Evolutionary conservation across 2,888 invertebrate genomes (phyloP), one percentile per base, ranked within the genome.

Genomic region (Tubiluchus corallicola): DNA sequence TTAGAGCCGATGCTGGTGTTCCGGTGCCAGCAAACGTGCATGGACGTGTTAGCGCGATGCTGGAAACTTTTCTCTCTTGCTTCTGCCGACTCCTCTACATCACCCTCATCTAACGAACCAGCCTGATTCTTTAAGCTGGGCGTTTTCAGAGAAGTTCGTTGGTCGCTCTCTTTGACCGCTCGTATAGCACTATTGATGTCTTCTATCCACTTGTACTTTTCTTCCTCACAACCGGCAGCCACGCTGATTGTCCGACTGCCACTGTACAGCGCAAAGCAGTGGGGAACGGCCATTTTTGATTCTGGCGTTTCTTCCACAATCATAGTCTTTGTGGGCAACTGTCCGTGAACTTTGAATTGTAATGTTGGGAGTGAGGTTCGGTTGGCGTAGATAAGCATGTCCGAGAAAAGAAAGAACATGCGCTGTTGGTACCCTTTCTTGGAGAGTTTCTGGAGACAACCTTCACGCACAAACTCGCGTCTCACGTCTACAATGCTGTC

Each of bases 1-100:
- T 72, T 71, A 64, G 79, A 74, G 54, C 80, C 76, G 53, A 84
- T 78, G 52, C 72, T 68, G 19, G 85, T 82, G 64, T 79, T 85
- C 60, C 94, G 75, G 67, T 96, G 94, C 94, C 94, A 96, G 66
- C 94, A 96, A 51, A 94, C 92, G 66, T 90, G 88, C 52, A 88
- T 79, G 41, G 88, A 67, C 39, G 67, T 66, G 56, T 67, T 68
- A 37, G 66, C 64, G 20, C 66, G 48, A 41, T 55, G 54, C 39
- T 51, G 15, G 38, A 38, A 20, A 17, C 15, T 20, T 17, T 40
- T 20, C 5, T 20, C 4, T 15, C 17, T 3, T 2, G 17, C n/a
- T 17, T 9, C 1, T 13, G 43, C 4, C 37, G 20, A 20, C 21
- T 16, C 38, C 16, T 16, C 4, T n/a, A n/a, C n/a, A 16, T 43